phyloP scores from a whole-genome alignment of 2,797 vertebrate species.

The Synaphobranchus kaupii region DNA sequence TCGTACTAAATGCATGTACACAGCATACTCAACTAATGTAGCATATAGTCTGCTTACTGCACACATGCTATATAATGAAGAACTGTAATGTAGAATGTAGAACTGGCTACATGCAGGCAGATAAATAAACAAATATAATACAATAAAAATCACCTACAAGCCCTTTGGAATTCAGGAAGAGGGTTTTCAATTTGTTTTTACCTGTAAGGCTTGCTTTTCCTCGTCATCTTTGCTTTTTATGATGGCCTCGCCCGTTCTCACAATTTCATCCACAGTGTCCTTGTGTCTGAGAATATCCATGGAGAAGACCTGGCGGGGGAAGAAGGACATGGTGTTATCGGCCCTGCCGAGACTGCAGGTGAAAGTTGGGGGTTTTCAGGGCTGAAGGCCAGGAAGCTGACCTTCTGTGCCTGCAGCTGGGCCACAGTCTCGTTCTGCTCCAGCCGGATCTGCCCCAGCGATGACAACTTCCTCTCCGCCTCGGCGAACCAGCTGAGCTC shows the following conservation, averaged over 20 bases:
- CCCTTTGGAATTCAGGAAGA: background rate
- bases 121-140: background rate
- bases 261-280: conserved; percentile 89
- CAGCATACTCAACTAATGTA: background rate
- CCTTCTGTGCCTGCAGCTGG: conserved; percentile 98
- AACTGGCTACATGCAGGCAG: background rate
- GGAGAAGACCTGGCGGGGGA: conserved; percentile 82
- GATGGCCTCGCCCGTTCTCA: conserved; percentile 84
- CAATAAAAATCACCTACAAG: background rate
- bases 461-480: conserved; percentile 85
- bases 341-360: conserved; percentile 38
- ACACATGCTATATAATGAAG: background rate
- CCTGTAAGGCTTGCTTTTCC: conserved; percentile 84
- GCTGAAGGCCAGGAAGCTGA: conserved; percentile 58
- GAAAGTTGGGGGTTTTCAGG: conserved; percentile 27
- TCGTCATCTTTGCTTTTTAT: conserved; percentile 83
- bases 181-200: conserved; percentile 51
- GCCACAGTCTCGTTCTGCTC: conserved; percentile 90
- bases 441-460: conserved; percentile 87
- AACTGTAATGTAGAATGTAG: background rate
- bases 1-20: background rate
- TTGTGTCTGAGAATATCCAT: conserved; percentile 98
- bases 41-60: background rate
- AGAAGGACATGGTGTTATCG: conserved; percentile 40
- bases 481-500: conserved; percentile 89